phyloP scores from a whole-genome alignment of 1,140 invertebrate genomes.

The Lethocerus indicus region DNA sequence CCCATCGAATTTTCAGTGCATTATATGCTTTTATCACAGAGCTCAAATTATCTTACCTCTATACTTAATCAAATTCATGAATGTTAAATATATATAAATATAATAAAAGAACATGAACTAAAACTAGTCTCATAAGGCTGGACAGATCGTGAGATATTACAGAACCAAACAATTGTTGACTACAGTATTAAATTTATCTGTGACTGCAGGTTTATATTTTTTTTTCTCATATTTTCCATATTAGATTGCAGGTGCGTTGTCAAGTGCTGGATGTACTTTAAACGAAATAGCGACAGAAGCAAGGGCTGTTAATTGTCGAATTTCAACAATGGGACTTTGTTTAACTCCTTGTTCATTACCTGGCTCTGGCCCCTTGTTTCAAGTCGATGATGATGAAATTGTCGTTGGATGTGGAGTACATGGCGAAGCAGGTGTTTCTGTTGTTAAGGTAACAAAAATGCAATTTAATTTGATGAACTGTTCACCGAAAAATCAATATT shows the following conservation, averaged over 20 bases:
- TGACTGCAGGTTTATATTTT: neutral
- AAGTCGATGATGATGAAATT: conserved; percentile 45
- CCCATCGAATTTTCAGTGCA: too few relatives aligned
- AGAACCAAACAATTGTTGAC: too few relatives aligned
- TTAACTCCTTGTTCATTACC: conserved; percentile 55
- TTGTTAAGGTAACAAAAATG: conserved; percentile 45
- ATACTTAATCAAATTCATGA: too few relatives aligned
- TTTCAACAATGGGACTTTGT: conserved; percentile 57
- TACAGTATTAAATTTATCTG: too few relatives aligned
- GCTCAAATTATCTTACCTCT: too few relatives aligned
- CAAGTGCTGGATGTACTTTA: conserved; percentile 39
- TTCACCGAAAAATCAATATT: too few relatives aligned
- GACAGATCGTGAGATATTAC: too few relatives aligned
- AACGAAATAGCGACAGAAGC: conserved; percentile 24
- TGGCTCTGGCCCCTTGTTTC: conserved; percentile 43
- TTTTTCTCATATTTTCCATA: conserved; percentile 15
- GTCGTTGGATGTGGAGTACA: conserved; percentile 73
- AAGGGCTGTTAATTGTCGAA: conserved; percentile 17
- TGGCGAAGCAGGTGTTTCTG: conserved; percentile 66
- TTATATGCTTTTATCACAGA: too few relatives aligned
- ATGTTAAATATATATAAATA: too few relatives aligned
- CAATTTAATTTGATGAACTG: too few relatives aligned
- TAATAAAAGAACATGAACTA: too few relatives aligned
- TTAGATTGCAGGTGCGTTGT: conserved; percentile 54
- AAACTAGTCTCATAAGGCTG: too few relatives aligned